phyloP scores from a whole-genome alignment of 35 echinoderm and acorn worm genomes.

The Apostichopus japonicus region DNA sequence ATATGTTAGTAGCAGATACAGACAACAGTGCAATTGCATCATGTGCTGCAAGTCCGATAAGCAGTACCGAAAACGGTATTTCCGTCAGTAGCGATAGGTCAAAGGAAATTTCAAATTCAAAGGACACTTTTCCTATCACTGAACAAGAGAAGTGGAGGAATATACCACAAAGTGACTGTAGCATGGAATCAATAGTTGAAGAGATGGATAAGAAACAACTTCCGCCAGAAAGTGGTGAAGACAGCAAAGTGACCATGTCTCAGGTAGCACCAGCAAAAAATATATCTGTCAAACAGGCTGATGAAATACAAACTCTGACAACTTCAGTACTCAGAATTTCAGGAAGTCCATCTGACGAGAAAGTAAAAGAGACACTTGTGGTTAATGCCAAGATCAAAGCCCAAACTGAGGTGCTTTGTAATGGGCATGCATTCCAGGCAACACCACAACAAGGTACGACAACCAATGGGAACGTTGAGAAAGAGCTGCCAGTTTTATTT shows the following conservation, averaged over 20 bases:
- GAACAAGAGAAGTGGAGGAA: neutral
- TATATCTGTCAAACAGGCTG: neutral
- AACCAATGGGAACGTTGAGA: neutral
- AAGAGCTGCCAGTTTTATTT: neutral
- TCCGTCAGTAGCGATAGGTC: neutral
- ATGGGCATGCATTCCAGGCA: no score
- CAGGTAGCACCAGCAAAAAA: neutral
- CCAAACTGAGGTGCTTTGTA: no score
- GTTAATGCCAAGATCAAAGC: neutral
- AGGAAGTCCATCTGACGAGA: neutral
- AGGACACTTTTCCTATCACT: neutral
- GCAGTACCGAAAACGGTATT: neutral
- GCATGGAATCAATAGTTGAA: neutral
- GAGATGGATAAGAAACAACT: neutral
- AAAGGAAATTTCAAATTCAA: neutral
- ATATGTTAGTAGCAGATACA: neutral
- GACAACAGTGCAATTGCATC: neutral
- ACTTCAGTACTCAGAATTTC: neutral
- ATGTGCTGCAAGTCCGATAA: neutral
- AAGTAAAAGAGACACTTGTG: neutral
- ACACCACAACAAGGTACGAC: neutral
- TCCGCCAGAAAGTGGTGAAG: neutral
- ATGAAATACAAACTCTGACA: neutral
- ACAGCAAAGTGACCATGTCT: neutral
- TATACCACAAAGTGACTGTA: neutral